Evolutionary conservation across 2,113 vertebrate genomes (phyloP).

Genomic region (Microtus ochrogaster): DNA sequence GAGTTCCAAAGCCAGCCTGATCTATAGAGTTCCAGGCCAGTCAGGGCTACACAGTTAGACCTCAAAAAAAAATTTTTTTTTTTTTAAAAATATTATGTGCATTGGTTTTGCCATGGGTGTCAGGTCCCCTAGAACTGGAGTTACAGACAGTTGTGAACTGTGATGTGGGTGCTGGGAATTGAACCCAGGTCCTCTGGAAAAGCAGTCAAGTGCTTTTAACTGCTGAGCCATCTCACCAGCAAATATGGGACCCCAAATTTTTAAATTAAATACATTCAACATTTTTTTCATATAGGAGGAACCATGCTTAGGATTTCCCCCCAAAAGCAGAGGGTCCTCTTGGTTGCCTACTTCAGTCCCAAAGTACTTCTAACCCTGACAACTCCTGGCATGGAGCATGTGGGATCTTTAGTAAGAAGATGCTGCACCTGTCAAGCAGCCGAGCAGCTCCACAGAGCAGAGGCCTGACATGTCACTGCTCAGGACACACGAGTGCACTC

Average conservation of each 20-base stretch:
- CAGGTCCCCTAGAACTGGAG: no score
- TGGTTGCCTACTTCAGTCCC: neutral
- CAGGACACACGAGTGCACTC: neutral
- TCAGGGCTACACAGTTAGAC: neutral
- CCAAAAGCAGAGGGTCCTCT: neutral
- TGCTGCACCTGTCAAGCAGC: neutral
- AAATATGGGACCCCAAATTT: neutral
- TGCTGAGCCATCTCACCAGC: no score
- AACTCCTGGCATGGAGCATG: neutral
- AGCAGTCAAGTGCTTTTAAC: no score
- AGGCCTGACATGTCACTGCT: neutral
- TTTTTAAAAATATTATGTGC: no score
- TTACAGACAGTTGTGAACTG: no score
- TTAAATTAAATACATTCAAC: neutral
- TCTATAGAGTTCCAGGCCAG: neutral
- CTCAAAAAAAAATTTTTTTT: no score
- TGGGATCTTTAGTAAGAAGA: neutral
- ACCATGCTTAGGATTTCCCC: neutral
- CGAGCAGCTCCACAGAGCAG: neutral
- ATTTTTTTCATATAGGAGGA: neutral
- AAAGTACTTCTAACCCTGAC: conserved; percentile 3
- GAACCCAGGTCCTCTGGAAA: no score
- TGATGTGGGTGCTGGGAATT: no score
- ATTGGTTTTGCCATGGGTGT: no score
- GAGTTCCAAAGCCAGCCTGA: neutral